Evolutionary conservation across 1,140 invertebrate genomes (phyloP).

Genomic region (Goniozus legneri): DNA sequence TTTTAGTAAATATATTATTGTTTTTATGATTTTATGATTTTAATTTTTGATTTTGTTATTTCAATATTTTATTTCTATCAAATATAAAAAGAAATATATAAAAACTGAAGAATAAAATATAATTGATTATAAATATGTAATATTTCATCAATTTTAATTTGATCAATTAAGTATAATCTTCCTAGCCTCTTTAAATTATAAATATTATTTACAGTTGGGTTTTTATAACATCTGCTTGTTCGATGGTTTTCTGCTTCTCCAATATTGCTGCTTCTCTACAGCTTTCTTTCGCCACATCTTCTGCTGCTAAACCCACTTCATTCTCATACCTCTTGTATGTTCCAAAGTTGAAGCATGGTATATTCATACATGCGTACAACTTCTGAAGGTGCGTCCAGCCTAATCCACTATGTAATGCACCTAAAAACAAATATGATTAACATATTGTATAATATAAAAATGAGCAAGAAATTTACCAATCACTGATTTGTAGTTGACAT

Average conservation of each 20-base stretch:
- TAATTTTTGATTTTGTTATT: too few relatives aligned
- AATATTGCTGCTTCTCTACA: neutral
- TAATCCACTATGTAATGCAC: constrained; percentile 12
- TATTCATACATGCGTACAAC: constrained; percentile 13
- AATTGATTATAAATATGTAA: too few relatives aligned
- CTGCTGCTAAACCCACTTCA: constrained; percentile 9
- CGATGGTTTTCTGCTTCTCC: neutral
- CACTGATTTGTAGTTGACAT: too few relatives aligned
- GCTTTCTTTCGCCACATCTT: constrained; percentile 1
- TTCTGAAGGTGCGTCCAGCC: constrained; percentile 18
- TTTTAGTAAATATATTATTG: too few relatives aligned
- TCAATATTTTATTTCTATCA: too few relatives aligned
- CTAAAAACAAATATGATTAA: constrained; percentile 4
- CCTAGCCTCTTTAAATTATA: too few relatives aligned
- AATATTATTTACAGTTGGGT: too few relatives aligned
- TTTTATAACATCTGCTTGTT: neutral
- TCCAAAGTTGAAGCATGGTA: constrained; percentile 10
- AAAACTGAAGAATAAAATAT: too few relatives aligned
- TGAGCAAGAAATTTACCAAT: neutral
- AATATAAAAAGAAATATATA: too few relatives aligned
- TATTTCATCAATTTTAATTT: too few relatives aligned
- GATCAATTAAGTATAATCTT: too few relatives aligned
- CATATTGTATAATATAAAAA: neutral
- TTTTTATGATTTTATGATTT: too few relatives aligned
- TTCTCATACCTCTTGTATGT: constrained; percentile 17